Conservation (phyloP, 2,797 vertebrate species). For the Myotis pilosus region DNA sequence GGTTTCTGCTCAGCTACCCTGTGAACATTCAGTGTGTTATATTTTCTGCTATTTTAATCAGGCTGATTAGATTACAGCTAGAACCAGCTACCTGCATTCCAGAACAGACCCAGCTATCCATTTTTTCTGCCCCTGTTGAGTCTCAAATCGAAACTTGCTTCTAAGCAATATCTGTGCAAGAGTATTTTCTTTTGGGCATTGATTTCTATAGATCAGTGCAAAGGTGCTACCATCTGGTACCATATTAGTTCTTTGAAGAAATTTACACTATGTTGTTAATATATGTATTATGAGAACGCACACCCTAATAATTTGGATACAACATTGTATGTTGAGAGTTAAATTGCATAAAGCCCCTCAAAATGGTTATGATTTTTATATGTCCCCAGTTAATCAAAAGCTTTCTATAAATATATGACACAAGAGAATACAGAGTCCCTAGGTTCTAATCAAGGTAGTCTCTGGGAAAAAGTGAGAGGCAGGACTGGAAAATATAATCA, state of each 20-base stretch:
- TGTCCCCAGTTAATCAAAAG: not conserved
- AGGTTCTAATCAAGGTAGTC: conserved; percentile 63
- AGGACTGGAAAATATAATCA: conserved; percentile 60
- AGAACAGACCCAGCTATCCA: not conserved
- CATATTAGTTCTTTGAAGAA: not conserved
- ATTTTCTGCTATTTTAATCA: not conserved
- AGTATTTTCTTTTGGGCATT: not conserved
- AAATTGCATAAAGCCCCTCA: not conserved
- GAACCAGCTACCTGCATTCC: not conserved
- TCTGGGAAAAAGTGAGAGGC: conserved; percentile 21
- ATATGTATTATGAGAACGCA: not conserved
- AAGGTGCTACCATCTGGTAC: not conserved
- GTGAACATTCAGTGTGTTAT: not conserved
- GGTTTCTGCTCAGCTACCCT: not conserved
- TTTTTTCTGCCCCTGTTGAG: not conserved
- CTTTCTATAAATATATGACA: conserved; percentile 55
- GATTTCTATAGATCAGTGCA: not conserved
- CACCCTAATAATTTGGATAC: not conserved
- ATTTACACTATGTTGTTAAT: not conserved
- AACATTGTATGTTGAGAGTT: not conserved
- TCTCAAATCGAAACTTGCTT: not conserved
- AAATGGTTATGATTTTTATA: conserved; percentile 40
- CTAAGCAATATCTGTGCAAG: not conserved
- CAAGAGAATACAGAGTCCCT: conserved; percentile 1
- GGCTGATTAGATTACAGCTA: not conserved